Conservation (phyloP, 2,797 vertebrate species). For the Necrosyrtes monachus region DNA sequence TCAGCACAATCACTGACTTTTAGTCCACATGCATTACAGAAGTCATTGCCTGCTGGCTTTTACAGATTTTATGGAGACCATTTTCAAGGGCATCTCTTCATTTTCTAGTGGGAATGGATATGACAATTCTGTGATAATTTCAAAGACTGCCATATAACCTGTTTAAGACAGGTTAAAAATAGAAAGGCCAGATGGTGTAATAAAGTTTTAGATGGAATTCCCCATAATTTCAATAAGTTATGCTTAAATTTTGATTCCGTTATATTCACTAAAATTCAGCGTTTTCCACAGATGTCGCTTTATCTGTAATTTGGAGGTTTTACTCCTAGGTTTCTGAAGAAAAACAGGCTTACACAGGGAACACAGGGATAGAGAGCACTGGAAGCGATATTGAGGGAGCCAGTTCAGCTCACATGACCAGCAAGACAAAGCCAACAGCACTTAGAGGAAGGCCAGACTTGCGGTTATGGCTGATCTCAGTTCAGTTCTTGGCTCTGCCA, state of each 20-base stretch:
- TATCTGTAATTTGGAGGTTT: neutral
- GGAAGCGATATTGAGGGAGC: neutral
- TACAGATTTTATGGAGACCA: neutral
- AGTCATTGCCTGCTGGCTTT: neutral
- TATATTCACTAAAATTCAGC: neutral
- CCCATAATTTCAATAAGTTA: neutral
- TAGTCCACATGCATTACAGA: neutral
- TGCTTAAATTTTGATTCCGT: neutral
- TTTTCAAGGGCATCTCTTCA: neutral
- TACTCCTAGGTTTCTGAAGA: neutral
- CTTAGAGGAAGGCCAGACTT: slow-evolving; percentile 30
- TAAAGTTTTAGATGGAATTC: neutral
- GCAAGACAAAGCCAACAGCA: slow-evolving; percentile 22
- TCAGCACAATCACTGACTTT: neutral
- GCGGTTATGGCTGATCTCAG: slow-evolving; percentile 9
- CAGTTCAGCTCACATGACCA: slow-evolving; percentile 17
- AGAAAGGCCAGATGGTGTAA: neutral
- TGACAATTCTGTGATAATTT: neutral
- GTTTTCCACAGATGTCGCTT: neutral
- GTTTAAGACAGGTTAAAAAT: neutral
- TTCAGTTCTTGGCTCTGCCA: slow-evolving; percentile 28
- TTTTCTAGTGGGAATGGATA: neutral
- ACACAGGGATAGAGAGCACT: neutral
- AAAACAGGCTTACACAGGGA: neutral
- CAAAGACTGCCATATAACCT: neutral